Base-by-base conservation (phyloP, 2,888 invertebrate species). In the Temnothorax rugatulus region DNA sequence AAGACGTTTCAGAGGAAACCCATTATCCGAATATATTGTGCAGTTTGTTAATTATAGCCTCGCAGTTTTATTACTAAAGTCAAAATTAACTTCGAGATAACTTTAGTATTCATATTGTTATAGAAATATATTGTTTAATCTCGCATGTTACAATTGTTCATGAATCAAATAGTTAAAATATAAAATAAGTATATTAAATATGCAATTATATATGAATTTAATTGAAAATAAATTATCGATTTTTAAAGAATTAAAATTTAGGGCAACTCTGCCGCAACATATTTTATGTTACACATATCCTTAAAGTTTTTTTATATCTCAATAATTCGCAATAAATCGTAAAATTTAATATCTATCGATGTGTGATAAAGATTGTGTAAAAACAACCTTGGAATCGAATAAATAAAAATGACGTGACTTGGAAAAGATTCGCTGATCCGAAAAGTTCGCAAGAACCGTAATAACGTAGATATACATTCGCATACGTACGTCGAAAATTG, bases 401-500 rank as follows among this genome's bases (percentile, higher is more conserved):
- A 79, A 79, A 69, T 79, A 79, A 71, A 79, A 25, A 50, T 15
- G 29, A 59, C 79, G 71, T 69, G 59, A 59, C 79, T 79, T 71
- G 13, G 47, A 4, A 38, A 47, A 59, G 71, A 79, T 71, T 50
- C 79, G 47, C 59, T 50, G 71, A 79, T 79, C 69, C 79, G 69
- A 47, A 79, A 79, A 79, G 71, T 59, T 71, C 25, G 38, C 38
- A 59, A 71, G 69, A 79, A 59, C 41, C 38, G 79, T 79, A 79
- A 79, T 71, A 79, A 79, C 71, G 47, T 59, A 59, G 57, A 57
- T 13, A 38, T 13, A 59, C 47, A 34, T 38, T 8, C 29, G 15
- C 66, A 29, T 41, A 77, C 18, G 11, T 52, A 64, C 69, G 34
- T 71, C 79, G 69, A 79, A 76, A 86, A 88, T 88, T 88, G 63